Base-by-base conservation (phyloP, 2,113 vertebrate genomes). In the Pachyramphus minor region DNA sequence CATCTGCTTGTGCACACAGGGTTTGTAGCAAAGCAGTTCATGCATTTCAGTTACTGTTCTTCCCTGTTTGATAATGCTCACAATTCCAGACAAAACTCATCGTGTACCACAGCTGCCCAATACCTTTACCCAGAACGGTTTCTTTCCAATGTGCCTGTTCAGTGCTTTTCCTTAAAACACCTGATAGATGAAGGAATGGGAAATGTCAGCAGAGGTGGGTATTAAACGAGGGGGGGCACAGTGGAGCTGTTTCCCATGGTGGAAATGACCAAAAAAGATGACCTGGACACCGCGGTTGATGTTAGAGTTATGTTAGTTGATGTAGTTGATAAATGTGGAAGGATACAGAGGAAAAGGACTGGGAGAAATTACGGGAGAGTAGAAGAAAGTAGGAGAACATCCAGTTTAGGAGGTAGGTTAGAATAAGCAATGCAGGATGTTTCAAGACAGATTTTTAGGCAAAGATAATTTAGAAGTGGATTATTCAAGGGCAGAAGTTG, bases 71-170 rank as follows among this genome's bases (percentile, higher is more conserved):
- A 63, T 88, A 84, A 67, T 42, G 22, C 39, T 76, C 55, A 47
- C 35, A 52, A 22, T 88, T 56, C 45, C 72, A 71, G 52, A 33
- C 37, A 30, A 35, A 84, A 16, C n/a, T 78, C 23, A 31, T 13
- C 0, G 0, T 1, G 1, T 58, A 31, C 33, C 12, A 8, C 33
- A 14, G 12, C 21, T 91, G 66, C 37, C 60, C 59, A 41, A 9
- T 45, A 42, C 22, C 20, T 76, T 89, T 55, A 62, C 47, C 13
- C 50, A 55, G 49, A 71, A 41, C 8, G 16, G 8, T 49, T 94
- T 69, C 27, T 87, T 81, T 91, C 53, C 52, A 68, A 62, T 19
- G 5, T 39, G n/a, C 42, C 22, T 45, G 11, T 62, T 67, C 31
- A 23, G 2, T 23, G 58, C 21, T 73, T 81, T 83, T 83, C 53